Evolutionary conservation across 1,140 invertebrate genomes (phyloP), one percentile per base, ranked within the genome.

Genomic region (Mya arenaria): DNA sequence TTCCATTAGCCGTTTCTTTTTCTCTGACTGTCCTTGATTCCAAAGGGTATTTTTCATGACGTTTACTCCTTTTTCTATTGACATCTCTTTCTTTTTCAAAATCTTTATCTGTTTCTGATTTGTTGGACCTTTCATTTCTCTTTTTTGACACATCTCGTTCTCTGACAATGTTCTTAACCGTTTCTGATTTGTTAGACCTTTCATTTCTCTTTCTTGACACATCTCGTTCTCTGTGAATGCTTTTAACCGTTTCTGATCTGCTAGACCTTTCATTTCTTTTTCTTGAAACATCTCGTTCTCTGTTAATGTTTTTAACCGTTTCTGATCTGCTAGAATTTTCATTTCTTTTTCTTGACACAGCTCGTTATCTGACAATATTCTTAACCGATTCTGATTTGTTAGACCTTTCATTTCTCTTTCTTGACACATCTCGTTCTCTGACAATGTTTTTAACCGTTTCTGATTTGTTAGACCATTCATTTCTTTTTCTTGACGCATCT

Each of bases 41-140:
- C 17, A 56, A 58, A 36, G 52, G 3, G 60, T 52, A 58, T 15
- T 58, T 74, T 60, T 23, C 25, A 74, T 60, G 71, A 4, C 55
- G 71, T 74, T 60, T 19, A 37, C n/a, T 74, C 52, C 19, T 74
- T 60, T 74, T 74, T 58, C 71, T 74, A 34, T 30, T 36, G 55
- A 34, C 71, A 74, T 74, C 55, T 36, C 30, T 71, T 71, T 71
- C 39, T 30, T 71, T 74, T 74, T 74, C 55, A 60, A 58, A 58
- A 36, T 74, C 52, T 25, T 74, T 74, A 36, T 62, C 52, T 58
- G 28, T n/a, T 74, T 74, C 71, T 58, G 32, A 74, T 30, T 23
- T 69, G 28, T 6, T 23, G 28, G n/a, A 5, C 44, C 10, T 48
- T 6, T 56, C n/a, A 56, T 19, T 56, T 56, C 55, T 23, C n/a